These are phyloP conservation scores for Atrina japonica DNA, from an alignment of 2,888 invertebrate species.

Conservation along the genomic window DNA sequence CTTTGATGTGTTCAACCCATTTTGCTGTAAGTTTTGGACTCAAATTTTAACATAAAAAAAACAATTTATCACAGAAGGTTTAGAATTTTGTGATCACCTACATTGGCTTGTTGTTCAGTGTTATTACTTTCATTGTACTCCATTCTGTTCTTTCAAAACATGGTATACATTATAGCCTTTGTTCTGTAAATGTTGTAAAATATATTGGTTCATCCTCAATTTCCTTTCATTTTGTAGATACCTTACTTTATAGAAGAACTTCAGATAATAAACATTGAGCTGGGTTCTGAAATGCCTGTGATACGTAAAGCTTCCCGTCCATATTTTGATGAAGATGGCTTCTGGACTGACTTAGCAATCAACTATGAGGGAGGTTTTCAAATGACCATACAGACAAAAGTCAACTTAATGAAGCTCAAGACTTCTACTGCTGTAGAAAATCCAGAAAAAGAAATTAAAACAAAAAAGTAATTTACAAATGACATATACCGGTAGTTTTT, in stretches of 20 bases:
- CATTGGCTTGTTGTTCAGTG: no score
- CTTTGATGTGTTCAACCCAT: no score
- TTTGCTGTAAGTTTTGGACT: no score
- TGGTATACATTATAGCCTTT: no score
- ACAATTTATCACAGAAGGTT: no score
- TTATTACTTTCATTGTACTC: no score
- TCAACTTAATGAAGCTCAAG: conserved; percentile 89
- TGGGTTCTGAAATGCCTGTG: conserved; percentile 83
- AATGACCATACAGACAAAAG: conserved; percentile 92
- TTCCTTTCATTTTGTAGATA: conserved; percentile 79
- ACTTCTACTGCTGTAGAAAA: conserved; percentile 47
- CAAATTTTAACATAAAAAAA: no score
- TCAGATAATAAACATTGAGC: conserved; percentile 87
- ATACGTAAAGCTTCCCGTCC: conserved; percentile 82
- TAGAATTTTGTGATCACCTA: no score
- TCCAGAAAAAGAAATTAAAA: conserved; percentile 30
- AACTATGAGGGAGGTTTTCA: conserved; percentile 88
- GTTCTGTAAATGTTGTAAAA: no score
- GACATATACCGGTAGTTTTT: no score
- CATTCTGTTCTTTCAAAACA: no score
- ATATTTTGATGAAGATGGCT: conserved; percentile 88
- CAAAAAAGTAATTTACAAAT: conserved; percentile 11
- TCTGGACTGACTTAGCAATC: conserved; percentile 93
- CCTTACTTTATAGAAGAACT: conserved; percentile 94
- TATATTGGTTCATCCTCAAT: no score